A percentile compares a stretch with the other conserved stretches of the same genome.
phyloP scores from a whole-genome alignment of 2,888 invertebrate genomes.

The Pollenia amentaria region DNA sequence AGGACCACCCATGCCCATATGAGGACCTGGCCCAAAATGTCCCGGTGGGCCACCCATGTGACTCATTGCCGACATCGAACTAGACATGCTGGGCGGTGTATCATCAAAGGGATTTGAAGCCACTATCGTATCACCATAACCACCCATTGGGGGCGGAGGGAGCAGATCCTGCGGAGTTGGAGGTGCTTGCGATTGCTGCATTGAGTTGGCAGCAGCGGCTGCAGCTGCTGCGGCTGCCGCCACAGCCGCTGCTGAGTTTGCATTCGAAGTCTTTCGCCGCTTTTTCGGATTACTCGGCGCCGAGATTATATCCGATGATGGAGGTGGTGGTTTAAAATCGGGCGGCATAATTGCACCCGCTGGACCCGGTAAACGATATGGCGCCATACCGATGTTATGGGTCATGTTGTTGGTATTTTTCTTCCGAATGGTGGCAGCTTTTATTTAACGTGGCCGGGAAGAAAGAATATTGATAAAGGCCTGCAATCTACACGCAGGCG shows the following conservation, averaged over 20 bases:
- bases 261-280: slow-evolving; percentile 92
- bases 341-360: slow-evolving; percentile 88
- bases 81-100: slow-evolving; percentile 88
- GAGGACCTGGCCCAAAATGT: slow-evolving; percentile 80
- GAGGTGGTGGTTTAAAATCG: slow-evolving; percentile 88
- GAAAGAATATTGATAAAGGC: slow-evolving; percentile 56
- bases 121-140: slow-evolving; percentile 96
- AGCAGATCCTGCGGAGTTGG: slow-evolving; percentile 91
- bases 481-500: slow-evolving; percentile 66
- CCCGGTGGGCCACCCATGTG: slow-evolving; percentile 86
- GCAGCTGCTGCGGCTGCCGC: slow-evolving; percentile 82
- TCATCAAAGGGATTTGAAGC: slow-evolving; percentile 98
- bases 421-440: slow-evolving; percentile 84
- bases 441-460: slow-evolving; percentile 75
- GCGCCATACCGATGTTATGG: slow-evolving; percentile 93
- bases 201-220: slow-evolving; percentile 83
- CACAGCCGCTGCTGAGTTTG: slow-evolving; percentile 86
- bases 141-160: slow-evolving; percentile 92
- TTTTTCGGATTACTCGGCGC: slow-evolving; percentile 95
- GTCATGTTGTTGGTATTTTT: slow-evolving; percentile 87
- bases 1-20: slow-evolving; percentile 85
- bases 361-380: slow-evolving; percentile 90
- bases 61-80: slow-evolving; percentile 87
- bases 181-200: slow-evolving; percentile 88
- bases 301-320: slow-evolving; percentile 89